Evolutionary conservation across 2,888 invertebrate genomes (phyloP), one percentile per base, ranked within the genome.

Genomic region (Dendrolimus pini): DNA sequence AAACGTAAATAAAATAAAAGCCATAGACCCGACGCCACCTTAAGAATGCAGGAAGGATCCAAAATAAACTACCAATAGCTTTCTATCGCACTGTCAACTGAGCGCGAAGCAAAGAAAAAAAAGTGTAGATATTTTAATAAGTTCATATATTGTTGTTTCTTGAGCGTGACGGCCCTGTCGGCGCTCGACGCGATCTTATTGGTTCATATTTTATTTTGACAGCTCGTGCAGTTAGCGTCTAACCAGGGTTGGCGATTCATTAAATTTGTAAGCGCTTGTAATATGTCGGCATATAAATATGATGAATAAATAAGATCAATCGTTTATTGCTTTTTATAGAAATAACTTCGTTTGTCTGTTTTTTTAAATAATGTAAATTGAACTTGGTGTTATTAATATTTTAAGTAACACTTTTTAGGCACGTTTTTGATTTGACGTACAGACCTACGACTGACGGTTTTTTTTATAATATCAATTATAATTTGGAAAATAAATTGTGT

Each of bases 201-300:
- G 87, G 81, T 78, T 86, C 88, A 87, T 89, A 89, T 88, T 79
- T 89, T 89, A 89, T 85, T 86, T 85, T 89, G 86, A 85, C 85
- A 84, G 82, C 69, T 77, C 71, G 71, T 65, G 70, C 74, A 77
- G 75, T 78, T 77, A 72, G 69, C 68, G 68, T 72, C 70, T 74
- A 70, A 72, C 69, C 65, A 79, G 80, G 80, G 76, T 64, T 80
- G 78, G 42, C 55, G 41, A 55, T 41, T 52, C 13, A 41, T 56
- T 52, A 53, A 41, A 41, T 6, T 52, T 52, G 9, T 54, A 30
- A 41, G 18, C 12, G 18, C 54, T 13, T 30, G 41, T 30, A 12
- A 54, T 54, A 13, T 54, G 30, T 12, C 14, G 14, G 54, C 52
- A 18, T 10, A 42, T 52, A 14, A n/a, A 14, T 14, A 47, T n/a